These are phyloP conservation scores for Microplitis mediator DNA, from an alignment of 1,140 invertebrate genomes.

Conservation along the genomic window DNA sequence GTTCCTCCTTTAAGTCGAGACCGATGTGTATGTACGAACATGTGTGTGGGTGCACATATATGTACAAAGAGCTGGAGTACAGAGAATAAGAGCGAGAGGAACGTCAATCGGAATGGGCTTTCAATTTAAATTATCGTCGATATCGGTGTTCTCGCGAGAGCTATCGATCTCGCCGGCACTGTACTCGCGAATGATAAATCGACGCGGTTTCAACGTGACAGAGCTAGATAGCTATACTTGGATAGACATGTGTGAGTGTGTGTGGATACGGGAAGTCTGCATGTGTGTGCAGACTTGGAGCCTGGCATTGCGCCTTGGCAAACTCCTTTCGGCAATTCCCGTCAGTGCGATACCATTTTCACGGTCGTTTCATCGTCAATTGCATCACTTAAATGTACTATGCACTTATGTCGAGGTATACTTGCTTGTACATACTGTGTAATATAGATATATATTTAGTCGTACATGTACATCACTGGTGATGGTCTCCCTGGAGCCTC, in stretches of 20 bases:
- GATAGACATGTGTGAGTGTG: neutral
- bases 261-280: too few species aligned
- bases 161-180: neutral
- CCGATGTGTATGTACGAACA: too few species aligned
- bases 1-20: constrained; percentile 10
- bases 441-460: too few species aligned
- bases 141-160: constrained; percentile 6
- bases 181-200: constrained; percentile 10
- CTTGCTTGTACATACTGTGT: too few species aligned
- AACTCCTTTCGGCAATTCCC: constrained; percentile 13
- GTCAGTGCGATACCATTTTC: constrained; percentile 1
- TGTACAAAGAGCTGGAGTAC: neutral
- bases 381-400: constrained; percentile 1
- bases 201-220: neutral
- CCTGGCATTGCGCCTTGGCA: neutral
- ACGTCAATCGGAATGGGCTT: constrained; percentile 14
- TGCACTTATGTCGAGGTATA: neutral
- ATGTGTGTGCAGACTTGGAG: too few species aligned
- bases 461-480: neutral
- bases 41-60: too few species aligned
- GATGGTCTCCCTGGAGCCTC: neutral
- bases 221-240: neutral
- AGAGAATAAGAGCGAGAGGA: neutral
- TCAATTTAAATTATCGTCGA: constrained; percentile 18
- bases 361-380: constrained; percentile 7